Conservation (phyloP, 2,113 vertebrate species). For the Rhinopomastus cyanomelas region DNA sequence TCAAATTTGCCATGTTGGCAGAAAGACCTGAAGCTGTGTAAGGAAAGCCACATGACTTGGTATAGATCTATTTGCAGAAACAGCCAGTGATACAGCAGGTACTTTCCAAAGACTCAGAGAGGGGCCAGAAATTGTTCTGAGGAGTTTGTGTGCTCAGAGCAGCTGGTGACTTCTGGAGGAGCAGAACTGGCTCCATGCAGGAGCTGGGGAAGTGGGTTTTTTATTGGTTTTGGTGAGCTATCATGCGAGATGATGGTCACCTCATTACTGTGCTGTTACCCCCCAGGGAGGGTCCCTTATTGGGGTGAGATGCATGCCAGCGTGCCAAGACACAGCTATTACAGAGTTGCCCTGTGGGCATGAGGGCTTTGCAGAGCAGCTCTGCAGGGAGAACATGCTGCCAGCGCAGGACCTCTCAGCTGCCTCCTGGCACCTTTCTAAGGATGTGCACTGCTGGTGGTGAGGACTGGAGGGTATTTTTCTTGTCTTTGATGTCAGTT, state of each 20-base stretch:
- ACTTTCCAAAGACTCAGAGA: constrained; percentile 37
- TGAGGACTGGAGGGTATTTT: neutral
- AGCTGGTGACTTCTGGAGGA: neutral
- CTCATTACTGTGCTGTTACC: neutral
- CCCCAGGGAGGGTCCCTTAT: neutral
- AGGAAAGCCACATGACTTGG: neutral
- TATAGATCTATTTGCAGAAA: constrained; percentile 15
- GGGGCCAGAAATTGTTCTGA: neutral
- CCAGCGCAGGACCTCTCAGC: neutral
- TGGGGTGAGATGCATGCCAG: neutral
- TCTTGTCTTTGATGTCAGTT: neutral
- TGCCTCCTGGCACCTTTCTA: neutral
- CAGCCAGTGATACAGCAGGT: constrained; percentile 2
- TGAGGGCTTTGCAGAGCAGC: neutral
- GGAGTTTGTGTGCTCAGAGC: neutral
- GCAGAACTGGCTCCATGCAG: neutral
- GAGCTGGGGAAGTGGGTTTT: neutral
- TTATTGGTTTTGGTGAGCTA: neutral
- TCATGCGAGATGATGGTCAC: neutral
- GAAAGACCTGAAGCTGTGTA: neutral
- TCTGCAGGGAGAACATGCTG: neutral
- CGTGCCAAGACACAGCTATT: neutral
- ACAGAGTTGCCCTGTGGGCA: neutral
- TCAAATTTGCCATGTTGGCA: neutral
- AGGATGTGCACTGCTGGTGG: neutral